phyloP scores from a whole-genome alignment of 2,797 vertebrate genomes.

The Diplodus puntazzo region DNA sequence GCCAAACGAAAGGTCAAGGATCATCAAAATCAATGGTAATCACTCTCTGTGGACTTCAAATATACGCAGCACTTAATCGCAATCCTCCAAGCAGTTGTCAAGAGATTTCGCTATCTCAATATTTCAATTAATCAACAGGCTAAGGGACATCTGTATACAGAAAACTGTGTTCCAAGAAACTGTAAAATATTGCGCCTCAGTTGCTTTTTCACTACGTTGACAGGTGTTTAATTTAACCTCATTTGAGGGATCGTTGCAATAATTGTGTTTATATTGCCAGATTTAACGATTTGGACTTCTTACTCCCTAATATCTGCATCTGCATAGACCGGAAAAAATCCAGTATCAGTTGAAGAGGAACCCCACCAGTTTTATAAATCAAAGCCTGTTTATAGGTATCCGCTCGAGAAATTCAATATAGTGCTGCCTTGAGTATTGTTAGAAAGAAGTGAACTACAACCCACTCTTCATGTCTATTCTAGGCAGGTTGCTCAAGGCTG shows the following conservation, averaged over 20 bases:
- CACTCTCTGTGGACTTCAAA: neutral
- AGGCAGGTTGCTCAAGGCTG: neutral
- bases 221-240: too few species aligned
- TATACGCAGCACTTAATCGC: neutral
- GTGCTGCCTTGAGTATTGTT: too few species aligned
- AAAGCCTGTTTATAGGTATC: neutral
- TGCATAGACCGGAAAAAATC: too few species aligned
- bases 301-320: too few species aligned
- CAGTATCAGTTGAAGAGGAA: neutral
- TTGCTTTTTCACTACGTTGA: too few species aligned
- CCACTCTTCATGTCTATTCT: neutral
- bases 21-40: conserved; percentile 10
- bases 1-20: neutral
- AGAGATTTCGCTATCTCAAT: neutral
- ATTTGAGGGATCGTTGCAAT: too few species aligned
- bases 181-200: too few species aligned
- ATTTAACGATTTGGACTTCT: too few species aligned
- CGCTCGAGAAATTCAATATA: too few species aligned
- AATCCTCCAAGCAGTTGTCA: conserved; percentile 14
- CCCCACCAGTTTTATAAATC: neutral
- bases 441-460: neutral
- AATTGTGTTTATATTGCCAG: too few species aligned
- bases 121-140: conserved; percentile 1
- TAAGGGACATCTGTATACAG: neutral
- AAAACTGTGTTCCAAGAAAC: neutral